Evolutionary conservation across 1,140 invertebrate species (phyloP), one percentile per base, ranked within the genome.

Genomic region (Drosophila ogumai): DNA sequence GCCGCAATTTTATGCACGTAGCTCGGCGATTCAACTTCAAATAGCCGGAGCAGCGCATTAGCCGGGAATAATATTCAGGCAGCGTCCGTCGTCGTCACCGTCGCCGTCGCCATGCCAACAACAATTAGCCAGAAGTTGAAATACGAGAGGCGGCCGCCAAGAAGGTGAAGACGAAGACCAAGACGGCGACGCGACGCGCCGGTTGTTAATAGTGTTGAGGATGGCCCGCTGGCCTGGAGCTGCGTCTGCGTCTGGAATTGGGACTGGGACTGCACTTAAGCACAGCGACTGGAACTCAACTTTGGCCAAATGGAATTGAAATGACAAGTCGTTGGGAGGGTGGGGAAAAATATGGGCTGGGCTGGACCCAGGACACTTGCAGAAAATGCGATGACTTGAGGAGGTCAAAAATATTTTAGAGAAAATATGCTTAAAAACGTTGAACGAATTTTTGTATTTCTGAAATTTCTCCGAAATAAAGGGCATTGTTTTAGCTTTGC

Each of bases 281-380:
- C 79, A 81, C 74, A 79, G 81, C 67, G 79, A 87, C 79, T 86
- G 79, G 63, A 82, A 61, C 84, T 82, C 79, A 86, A 86, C 82
- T 86, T 86, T 86, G 75, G 84, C 84, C 84, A 88, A 88, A 82
- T 86, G 75, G 80, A 80, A 79, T 58, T 76, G 79, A 73, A 86
- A 88, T 86, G 84, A 86, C 84, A 82, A 54, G 54, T n/a, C 43
- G 32, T 10, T 58, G 36, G 12, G 46, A 3, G 57, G 57, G 38
- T 25, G 57, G 28, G 15, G n/a, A 2, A 32, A 19, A 25, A 19
- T 32, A 65, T 74, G 71, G 56, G 47, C 46, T 74, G 46, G 56
- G 47, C 34, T 57, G 28, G 19, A 34, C 43, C n/a, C 32, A 40
- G 3, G 34, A 1, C 66, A 72, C 63, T 54, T 9, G 22, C 4